Base-by-base conservation (phyloP, 1,140 invertebrate genomes). In the Pinna nobilis region DNA sequence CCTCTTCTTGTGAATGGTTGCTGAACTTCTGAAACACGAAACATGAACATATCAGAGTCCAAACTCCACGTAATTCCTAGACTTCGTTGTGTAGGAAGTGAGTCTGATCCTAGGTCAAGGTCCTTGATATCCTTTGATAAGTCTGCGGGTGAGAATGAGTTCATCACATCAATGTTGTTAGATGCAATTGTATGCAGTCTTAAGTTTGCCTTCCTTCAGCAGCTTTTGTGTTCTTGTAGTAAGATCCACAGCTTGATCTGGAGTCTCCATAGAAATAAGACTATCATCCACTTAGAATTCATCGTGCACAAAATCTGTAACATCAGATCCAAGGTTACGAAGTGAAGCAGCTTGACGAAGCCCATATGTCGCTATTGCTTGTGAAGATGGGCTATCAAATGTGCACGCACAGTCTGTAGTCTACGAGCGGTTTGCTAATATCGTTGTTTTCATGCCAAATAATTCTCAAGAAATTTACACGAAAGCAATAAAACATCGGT, bases 111-210 rank as follows among this genome's bases (percentile, higher is more conserved):
- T n/a, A 65, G 23, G 32, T 66, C 49, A 9, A 50, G 44, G 2
- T 67, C 33, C 3, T 3, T 67, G 3, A 39, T 39, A 25, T 39
- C 49, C n/a, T 67, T 18, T 47, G 67, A 53, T 28, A 49, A 49
- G 37, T 70, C 67, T 3, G 23, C 37, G 18, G 61, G 18, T 37
- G 68, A 2, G 25, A 69, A 50, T 7, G 30, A 28, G 35, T 20
- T 4, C 9, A 69, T 2, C 3, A 53, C 39, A 44, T 44, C 39
- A 11, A 44, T 44, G 39, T 44, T 44, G 39, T 44, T 44, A 44
- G 39, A 44, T 9, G 39, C 39, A n/a, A 44, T 44, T 44, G 9
- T 44, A 44, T 44, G 39, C n/a, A 44, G 39, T n/a, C 39, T 44
- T 44, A n/a, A 44, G 39, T 44, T 44, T 44, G 39, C 39, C 39